phyloP scores from a whole-genome alignment of 2,113 vertebrate genomes.

The Callorhinus ursinus region DNA sequence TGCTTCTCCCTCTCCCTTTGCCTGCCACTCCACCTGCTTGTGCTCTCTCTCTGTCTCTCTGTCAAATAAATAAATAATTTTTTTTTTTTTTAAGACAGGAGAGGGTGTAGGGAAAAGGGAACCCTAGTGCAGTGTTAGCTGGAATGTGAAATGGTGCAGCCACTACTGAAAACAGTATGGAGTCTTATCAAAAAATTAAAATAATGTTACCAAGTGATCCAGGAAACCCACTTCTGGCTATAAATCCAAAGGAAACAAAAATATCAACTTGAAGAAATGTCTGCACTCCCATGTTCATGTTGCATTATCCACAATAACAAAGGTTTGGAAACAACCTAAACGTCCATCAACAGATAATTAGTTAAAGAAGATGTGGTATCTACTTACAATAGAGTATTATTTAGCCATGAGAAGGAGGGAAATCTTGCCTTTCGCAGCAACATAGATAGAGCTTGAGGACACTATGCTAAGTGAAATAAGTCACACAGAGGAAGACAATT shows the following conservation, averaged over 20 bases:
- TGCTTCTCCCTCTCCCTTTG: too few species aligned
- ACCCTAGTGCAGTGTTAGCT: neutral
- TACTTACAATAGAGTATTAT: neutral
- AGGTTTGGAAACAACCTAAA: neutral
- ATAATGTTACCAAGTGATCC: neutral
- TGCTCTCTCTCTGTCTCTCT: too few species aligned
- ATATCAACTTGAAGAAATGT: neutral
- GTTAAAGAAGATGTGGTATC: neutral
- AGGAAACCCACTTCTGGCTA: neutral
- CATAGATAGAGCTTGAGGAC: neutral
- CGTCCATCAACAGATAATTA: neutral
- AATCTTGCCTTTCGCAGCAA: neutral
- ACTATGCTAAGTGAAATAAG: neutral
- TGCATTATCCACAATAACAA: neutral
- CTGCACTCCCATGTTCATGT: neutral
- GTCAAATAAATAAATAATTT: too few species aligned
- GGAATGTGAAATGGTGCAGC: neutral
- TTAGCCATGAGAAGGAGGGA: neutral
- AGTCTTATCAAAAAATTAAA: neutral
- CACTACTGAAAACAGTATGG: neutral
- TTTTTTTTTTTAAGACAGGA: neutral
- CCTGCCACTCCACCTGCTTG: too few species aligned
- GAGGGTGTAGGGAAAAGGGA: neutral
- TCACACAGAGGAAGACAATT: neutral
- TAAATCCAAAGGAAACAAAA: neutral